These are phyloP conservation scores for Trichonephila clavipes DNA, from an alignment of 1,140 invertebrate genomes.

Conservation along the genomic window DNA sequence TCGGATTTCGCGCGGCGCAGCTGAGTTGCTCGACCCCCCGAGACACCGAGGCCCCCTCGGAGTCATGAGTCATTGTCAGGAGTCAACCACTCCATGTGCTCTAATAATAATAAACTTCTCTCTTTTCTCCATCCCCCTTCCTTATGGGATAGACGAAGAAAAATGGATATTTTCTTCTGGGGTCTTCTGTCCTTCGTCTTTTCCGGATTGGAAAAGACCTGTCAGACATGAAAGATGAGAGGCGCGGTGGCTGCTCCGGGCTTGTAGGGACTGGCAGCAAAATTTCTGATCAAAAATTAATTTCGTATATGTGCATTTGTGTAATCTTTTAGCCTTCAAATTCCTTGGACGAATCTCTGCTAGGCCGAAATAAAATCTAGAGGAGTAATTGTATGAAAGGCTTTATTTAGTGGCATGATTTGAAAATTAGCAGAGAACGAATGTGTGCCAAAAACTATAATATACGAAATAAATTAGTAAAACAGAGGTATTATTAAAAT, in stretches of 20 bases:
- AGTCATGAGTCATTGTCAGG: conserved; percentile 73
- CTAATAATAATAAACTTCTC: conserved; percentile 71
- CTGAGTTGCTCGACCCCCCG: conserved; percentile 50
- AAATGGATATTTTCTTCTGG: conserved; percentile 48
- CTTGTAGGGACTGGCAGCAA: neutral
- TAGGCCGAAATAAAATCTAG: too few species aligned
- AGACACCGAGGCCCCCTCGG: conserved; percentile 30
- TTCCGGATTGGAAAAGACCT: conserved; percentile 39
- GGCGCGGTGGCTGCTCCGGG: conserved; percentile 20
- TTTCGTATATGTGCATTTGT: neutral
- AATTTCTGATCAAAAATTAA: neutral
- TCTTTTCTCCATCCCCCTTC: neutral
- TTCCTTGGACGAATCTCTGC: too few species aligned
- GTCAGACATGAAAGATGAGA: conserved; percentile 49
- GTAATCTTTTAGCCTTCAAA: too few species aligned
- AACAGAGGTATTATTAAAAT: too few species aligned
- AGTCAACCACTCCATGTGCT: conserved; percentile 57
- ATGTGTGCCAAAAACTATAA: too few species aligned
- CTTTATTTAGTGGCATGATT: too few species aligned
- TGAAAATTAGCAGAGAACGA: too few species aligned
- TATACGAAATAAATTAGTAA: too few species aligned
- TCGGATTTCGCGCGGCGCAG: conserved; percentile 59
- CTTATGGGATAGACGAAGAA: conserved; percentile 39
- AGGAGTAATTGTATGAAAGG: too few species aligned
- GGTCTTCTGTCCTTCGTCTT: neutral